Percentiles rank a stretch among this genome's conserved stretches.
Conservation (phyloP, 2,888 invertebrate species). For the Drosophila hawaiiensis region DNA sequence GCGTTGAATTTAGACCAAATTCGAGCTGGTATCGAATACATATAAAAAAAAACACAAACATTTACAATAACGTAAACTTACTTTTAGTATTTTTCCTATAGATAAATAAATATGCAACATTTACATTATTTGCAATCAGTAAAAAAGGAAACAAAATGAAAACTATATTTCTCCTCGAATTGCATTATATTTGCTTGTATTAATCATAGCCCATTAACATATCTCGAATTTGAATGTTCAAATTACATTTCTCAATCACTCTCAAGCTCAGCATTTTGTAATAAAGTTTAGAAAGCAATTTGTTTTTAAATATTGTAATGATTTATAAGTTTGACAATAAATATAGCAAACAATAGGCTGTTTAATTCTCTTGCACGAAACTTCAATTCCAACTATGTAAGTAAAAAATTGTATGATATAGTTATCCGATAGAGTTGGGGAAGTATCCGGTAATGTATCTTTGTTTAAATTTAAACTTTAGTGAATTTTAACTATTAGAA, state of each 20-base stretch:
- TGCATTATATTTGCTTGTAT: slow-evolving; percentile 37
- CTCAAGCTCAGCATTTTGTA: slow-evolving; percentile 39
- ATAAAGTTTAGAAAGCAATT: slow-evolving; percentile 15
- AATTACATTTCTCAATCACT: slow-evolving; percentile 30
- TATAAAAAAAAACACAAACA: slow-evolving; percentile 24
- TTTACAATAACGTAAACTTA: slow-evolving; percentile 22
- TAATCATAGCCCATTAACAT: slow-evolving; percentile 17
- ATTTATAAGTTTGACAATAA: slow-evolving; percentile 44
- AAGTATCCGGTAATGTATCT: background rate
- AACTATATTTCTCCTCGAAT: slow-evolving; percentile 51
- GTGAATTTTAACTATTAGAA: background rate
- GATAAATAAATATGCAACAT: slow-evolving; percentile 16
- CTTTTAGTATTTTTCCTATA: slow-evolving; percentile 17
- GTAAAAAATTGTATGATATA: background rate
- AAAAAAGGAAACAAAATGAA: slow-evolving; percentile 9
- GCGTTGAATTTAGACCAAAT: slow-evolving; percentile 78
- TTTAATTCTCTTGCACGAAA: slow-evolving; percentile 5
- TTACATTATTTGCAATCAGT: slow-evolving; percentile 14
- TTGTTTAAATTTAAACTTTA: slow-evolving; percentile 9
- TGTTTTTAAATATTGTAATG: slow-evolving; percentile 28
- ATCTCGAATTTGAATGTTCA: slow-evolving; percentile 42
- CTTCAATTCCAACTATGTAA: background rate
- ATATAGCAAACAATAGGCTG: slow-evolving; percentile 17
- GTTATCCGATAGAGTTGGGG: background rate
- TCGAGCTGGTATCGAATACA: slow-evolving; percentile 83